A percentile compares a stretch with the other conserved stretches of the same genome.
Evolutionary conservation across 2,797 vertebrate species (phyloP).

Genomic region (Cuniculus paca): DNA sequence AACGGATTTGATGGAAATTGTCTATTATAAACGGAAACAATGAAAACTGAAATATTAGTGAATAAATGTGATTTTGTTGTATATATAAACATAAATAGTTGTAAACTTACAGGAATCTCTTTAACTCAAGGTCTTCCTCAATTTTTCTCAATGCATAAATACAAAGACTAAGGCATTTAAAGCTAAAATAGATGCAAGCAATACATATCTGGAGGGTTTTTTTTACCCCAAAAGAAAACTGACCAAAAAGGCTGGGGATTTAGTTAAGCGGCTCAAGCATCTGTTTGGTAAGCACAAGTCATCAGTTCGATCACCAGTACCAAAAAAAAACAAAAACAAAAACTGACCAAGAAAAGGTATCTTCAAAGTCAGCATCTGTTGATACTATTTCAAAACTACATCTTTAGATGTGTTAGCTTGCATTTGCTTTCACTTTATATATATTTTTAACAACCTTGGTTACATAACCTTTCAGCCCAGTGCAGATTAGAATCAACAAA

Average conservation of each 20-base stretch:
- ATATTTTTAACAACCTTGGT: slow-evolving; percentile 56
- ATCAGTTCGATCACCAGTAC: too few relatives aligned
- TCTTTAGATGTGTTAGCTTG: slow-evolving; percentile 20
- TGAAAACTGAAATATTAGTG: not conserved
- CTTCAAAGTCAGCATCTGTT: slow-evolving; percentile 32
- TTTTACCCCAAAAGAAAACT: slow-evolving; percentile 35
- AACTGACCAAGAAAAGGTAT: slow-evolving; percentile 24
- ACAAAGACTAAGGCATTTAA: not conserved
- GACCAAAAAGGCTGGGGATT: too few relatives aligned
- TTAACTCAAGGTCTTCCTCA: not conserved
- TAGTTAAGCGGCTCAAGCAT: too few relatives aligned
- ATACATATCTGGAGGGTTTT: not conserved
- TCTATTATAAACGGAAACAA: not conserved
- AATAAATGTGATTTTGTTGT: not conserved
- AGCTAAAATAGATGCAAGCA: not conserved
- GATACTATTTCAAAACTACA: slow-evolving; percentile 41
- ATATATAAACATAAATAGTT: not conserved
- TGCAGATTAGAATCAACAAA: slow-evolving; percentile 66
- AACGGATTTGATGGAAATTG: not conserved
- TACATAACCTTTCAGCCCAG: slow-evolving; percentile 68
- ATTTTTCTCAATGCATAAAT: not conserved
- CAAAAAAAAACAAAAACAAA: too few relatives aligned
- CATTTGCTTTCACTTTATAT: slow-evolving; percentile 54
- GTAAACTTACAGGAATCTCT: not conserved
- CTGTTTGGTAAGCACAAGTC: too few relatives aligned